A percentile compares a stretch with the other conserved stretches of the same genome.
These are phyloP conservation scores for Notarius lentiginosus DNA, from an alignment of 2,113 vertebrate species.

Conservation along the genomic window DNA sequence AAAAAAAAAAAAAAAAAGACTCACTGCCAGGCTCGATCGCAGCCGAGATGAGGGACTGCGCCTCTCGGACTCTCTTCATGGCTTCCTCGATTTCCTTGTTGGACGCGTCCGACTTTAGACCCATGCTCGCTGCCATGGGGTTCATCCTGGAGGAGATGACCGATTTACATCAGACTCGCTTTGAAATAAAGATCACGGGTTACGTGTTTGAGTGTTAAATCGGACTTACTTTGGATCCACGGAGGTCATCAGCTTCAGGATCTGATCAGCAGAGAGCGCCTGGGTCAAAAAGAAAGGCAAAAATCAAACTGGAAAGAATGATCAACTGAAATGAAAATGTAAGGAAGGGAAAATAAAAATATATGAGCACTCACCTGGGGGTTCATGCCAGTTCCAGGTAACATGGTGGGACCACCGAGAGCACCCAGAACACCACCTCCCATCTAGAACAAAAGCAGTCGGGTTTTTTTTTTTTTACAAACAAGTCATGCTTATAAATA, in stretches of 20 bases:
- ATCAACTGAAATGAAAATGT: neutral
- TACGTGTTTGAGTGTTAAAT: too few species aligned
- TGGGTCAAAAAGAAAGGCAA: constrained; percentile 51
- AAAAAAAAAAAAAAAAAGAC: too few species aligned
- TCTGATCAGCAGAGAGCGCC: constrained; percentile 90
- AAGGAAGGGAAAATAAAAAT: too few species aligned
- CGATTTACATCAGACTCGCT: neutral
- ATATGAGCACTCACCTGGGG: constrained; percentile 62
- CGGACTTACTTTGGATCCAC: constrained; percentile 94
- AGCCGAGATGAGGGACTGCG: constrained; percentile 95
- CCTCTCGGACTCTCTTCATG: constrained; percentile 96
- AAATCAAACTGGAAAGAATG: neutral
- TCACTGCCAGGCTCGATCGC: constrained; percentile 91
- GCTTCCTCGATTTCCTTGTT: constrained; percentile 98
- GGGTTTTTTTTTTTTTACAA: neutral
- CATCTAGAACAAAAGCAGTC: constrained; percentile 54
- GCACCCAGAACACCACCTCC: constrained; percentile 68
- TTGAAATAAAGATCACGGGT: too few species aligned
- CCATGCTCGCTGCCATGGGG: constrained; percentile 87
- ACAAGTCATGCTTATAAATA: neutral
- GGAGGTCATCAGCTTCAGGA: constrained; percentile 92
- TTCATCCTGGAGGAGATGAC: constrained; percentile 78
- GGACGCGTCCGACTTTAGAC: constrained; percentile 89
- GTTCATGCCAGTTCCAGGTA: constrained; percentile 71
- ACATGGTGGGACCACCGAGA: constrained; percentile 58